Evolutionary conservation across 2,888 invertebrate species (phyloP), one percentile per base, ranked within the genome.

Genomic region (Trissolcus japonicus): DNA sequence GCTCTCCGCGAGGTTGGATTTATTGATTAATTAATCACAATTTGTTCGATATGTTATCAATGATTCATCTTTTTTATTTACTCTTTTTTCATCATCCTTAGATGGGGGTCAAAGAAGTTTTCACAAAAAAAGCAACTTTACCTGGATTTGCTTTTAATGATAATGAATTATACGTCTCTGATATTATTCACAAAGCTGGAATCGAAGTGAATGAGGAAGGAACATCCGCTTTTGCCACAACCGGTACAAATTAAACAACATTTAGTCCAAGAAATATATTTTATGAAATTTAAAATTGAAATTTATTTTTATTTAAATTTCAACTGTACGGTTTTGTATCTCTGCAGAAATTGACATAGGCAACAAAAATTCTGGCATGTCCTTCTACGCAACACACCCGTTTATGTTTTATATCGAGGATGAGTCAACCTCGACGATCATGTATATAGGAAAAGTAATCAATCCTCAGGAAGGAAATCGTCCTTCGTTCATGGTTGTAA

Each of bases 401-500:
- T 96, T 95, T 90, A 84, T 95, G 62, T 95, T 95, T 90, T 94
- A 94, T 87, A 94, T 96, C 76, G 94, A 95, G 85, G 95, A 95
- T 82, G 94, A 94, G 82, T 89, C 90, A 0, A 93, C 93, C 0
- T 92, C 93, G n/a, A 94, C 94, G 43, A 91, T 95, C 57, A 88
- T 95, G 21, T 95, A 94, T 88, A 92, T 94, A 35, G 95, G 95
- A 40, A 92, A 94, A 87, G 92, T 95, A 1, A 90, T 91, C 19
- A 92, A 94, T 86, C 95, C 95, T 0, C 83, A 89, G 0, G 81
- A 88, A 0, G 79, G 81, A 9, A 86, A 87, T 79, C 89, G 90
- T 76, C 35, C 25, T 35, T 14, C 35, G 7, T 40, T 19, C 35
- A 17, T 48, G 19, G 21, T 35, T 25, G 25, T 2, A 25, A 25